Percentiles rank a stretch among this genome's conserved stretches.
Evolutionary conservation across 2,888 invertebrate genomes (phyloP).

Genomic region (Melanophora roralis): DNA sequence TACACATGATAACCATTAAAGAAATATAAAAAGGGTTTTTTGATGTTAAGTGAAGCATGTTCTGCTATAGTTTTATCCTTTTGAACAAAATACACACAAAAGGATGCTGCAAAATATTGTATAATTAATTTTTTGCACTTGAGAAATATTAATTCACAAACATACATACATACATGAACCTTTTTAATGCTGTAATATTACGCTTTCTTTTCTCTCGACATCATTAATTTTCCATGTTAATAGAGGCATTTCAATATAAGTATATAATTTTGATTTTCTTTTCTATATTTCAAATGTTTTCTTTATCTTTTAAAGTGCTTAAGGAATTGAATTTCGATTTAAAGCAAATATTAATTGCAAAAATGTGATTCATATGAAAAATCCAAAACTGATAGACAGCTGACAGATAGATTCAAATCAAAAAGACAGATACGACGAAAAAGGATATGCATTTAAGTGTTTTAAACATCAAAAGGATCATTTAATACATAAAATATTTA

Average conservation of each 20-base stretch:
- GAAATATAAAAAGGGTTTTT: conserved; percentile 18
- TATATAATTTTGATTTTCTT: neutral
- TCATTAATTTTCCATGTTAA: conserved; percentile 38
- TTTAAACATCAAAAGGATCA: neutral
- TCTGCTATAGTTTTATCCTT: conserved; percentile 8
- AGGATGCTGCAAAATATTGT: neutral
- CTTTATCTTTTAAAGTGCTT: neutral
- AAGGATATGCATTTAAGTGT: neutral
- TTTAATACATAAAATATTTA: neutral
- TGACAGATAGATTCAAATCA: neutral
- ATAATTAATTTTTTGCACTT: conserved; percentile 14
- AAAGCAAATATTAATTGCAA: conserved; percentile 18
- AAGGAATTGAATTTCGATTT: conserved; percentile 1
- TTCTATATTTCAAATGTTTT: neutral
- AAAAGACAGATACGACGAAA: neutral
- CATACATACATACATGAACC: too few species aligned
- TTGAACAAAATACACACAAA: neutral
- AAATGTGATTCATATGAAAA: neutral
- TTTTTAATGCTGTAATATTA: conserved; percentile 36
- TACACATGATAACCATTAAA: too few species aligned
- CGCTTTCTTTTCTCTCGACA: conserved; percentile 11
- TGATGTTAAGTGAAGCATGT: conserved; percentile 23
- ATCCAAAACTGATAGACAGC: conserved; percentile 4
- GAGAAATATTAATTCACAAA: neutral
- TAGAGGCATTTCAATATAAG: neutral